Evolutionary conservation across 2,113 vertebrate species (phyloP), one percentile per base, ranked within the genome.

Genomic region (Lichenostomus cassidix): DNA sequence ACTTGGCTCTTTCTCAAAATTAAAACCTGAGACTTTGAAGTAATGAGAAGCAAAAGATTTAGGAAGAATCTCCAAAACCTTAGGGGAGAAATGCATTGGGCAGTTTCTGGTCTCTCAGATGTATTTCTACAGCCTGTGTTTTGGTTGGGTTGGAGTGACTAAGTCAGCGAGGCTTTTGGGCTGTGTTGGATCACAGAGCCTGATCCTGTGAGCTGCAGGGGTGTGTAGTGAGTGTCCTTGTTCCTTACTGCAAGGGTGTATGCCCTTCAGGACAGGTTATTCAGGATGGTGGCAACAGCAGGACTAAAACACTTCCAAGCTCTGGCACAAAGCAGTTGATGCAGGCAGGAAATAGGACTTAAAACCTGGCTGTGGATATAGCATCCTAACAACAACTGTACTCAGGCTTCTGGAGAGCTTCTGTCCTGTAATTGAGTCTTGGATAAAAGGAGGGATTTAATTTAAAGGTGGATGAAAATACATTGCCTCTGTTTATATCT

Each of bases 401-500:
- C 46, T 73, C 27, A 31, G 44, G 49, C 29, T 70, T 78, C 53
- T 68, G 35, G 60, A 60, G 50, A 81, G 14, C 18, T 73, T 44
- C 33, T 59, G 37, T 69, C n/a, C n/a, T 80, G 19, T 80, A 59
- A 14, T 16, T 86, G 56, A 76, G 75, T 16, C 68, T 75, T 31
- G 47, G 20, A 27, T 74, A 39, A 74, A 92, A 77, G 55, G 37
- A 86, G 52, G 11, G 24, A 12, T 86, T 83, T 91, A 10, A 21
- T 74, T 80, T 83, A 37, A 89, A 83, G 60, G 31, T 75, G 23
- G 35, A 47, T 89, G 70, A 74, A 81, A 71, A 90, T 64, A 75
- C 31, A 52, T 63, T 23, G 21, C 23, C 15, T 90, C 24, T 31
- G 12, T 92, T 89, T 90, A 7, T 78, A 20, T 44, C 52, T 67